phyloP scores from a whole-genome alignment of 1,140 invertebrate species.

The Zaprionus gabonicus region DNA sequence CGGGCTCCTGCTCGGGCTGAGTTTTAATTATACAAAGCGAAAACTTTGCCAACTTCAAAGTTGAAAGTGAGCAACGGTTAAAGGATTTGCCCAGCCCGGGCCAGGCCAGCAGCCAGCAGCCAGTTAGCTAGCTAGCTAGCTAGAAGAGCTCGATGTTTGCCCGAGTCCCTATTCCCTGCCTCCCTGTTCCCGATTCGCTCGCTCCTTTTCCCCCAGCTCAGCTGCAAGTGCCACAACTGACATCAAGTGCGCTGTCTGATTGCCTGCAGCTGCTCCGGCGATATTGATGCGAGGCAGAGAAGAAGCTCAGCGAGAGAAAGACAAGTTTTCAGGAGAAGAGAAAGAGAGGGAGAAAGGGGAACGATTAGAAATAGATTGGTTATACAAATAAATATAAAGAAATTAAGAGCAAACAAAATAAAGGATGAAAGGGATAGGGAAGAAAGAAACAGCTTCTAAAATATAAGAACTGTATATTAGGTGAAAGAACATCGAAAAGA shows the following conservation, averaged over 20 bases:
- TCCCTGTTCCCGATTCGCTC: no score
- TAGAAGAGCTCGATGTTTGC: not conserved
- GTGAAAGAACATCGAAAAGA: no score
- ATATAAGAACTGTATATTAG: not conserved
- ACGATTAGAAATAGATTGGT: not conserved
- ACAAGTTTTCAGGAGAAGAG: not conserved
- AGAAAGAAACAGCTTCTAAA: not conserved
- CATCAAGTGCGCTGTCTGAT: slow-evolving; percentile 12
- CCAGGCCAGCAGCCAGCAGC: slow-evolving; percentile 3
- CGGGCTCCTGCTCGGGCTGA: slow-evolving; percentile 30
- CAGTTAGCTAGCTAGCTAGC: slow-evolving; percentile 6
- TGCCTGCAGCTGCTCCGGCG: slow-evolving; percentile 13
- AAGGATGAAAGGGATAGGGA: no score
- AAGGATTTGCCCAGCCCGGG: slow-evolving; percentile 29
- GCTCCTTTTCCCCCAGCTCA: not conserved
- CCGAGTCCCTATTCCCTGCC: not conserved
- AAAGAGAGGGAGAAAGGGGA: not conserved
- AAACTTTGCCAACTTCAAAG: slow-evolving; percentile 62
- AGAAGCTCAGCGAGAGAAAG: not conserved
- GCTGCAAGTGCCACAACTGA: not conserved
- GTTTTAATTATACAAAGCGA: slow-evolving; percentile 80
- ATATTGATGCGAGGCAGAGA: not conserved
- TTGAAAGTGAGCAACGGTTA: slow-evolving; percentile 47
- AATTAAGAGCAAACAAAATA: not conserved
- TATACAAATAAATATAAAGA: not conserved